These are phyloP conservation scores for Phthorimaea operculella DNA, from an alignment of 1,140 invertebrate genomes.

Conservation along the genomic window DNA sequence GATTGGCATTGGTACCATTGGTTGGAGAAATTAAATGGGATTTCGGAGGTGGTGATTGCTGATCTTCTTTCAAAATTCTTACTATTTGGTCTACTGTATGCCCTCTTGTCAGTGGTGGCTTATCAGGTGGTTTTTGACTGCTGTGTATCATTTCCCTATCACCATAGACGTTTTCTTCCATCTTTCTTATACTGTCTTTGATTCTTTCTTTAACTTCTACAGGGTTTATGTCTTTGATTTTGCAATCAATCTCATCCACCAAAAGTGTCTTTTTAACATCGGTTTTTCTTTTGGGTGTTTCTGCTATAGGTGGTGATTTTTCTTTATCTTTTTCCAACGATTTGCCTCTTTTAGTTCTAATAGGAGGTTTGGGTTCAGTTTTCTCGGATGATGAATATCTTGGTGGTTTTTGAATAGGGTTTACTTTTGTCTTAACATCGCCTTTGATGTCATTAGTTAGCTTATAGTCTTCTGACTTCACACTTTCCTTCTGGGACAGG, in stretches of 20 bases:
- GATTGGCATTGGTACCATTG: constrained; percentile 76
- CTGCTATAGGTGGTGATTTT: constrained; percentile 42
- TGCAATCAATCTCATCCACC: constrained; percentile 55
- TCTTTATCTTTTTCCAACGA: constrained; percentile 45
- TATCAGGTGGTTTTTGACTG: constrained; percentile 73
- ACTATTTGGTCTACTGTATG: constrained; percentile 74
- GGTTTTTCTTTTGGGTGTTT: constrained; percentile 58
- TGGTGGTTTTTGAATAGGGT: constrained; percentile 65
- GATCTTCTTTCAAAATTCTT: constrained; percentile 72
- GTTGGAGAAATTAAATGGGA: constrained; percentile 72
- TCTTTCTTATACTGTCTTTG: constrained; percentile 56
- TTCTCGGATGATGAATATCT: constrained; percentile 49
- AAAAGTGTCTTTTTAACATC: constrained; percentile 50
- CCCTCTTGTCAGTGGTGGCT: constrained; percentile 72
- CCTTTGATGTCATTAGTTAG: constrained; percentile 5
- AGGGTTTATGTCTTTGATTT: constrained; percentile 33
- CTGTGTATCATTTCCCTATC: constrained; percentile 74
- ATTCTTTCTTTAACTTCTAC: constrained; percentile 56
- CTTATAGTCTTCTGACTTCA: constrained; percentile 18
- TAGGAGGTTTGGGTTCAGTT: constrained; percentile 51
- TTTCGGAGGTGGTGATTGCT: constrained; percentile 74
- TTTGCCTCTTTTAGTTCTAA: constrained; percentile 46
- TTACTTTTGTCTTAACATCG: constrained; percentile 48
- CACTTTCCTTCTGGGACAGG: constrained; percentile 34
- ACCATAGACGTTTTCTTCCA: constrained; percentile 67